phyloP scores from a whole-genome alignment of 2,113 vertebrate genomes.

The Marmota monax region DNA sequence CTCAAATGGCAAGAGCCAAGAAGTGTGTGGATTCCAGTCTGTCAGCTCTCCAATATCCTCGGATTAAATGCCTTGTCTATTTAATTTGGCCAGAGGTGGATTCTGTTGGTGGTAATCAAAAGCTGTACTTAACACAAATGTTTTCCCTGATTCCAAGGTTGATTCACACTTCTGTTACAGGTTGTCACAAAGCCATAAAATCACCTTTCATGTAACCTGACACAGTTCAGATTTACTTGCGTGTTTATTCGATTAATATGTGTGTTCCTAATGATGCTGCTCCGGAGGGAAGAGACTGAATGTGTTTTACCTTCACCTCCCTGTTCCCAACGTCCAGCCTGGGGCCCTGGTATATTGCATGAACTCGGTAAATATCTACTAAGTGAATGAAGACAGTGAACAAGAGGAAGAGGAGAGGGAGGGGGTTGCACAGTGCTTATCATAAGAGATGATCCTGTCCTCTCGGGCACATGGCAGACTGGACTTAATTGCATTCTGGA shows the following conservation, averaged over 20 bases:
- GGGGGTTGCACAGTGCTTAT: neutral
- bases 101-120: neutral
- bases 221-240: neutral
- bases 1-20: neutral
- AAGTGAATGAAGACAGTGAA: neutral
- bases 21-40: neutral
- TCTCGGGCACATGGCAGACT: neutral
- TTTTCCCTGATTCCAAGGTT: neutral
- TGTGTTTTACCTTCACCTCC: neutral
- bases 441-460: neutral
- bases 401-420: neutral
- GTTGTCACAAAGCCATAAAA: neutral
- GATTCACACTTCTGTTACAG: neutral
- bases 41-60: neutral
- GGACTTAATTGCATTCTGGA: neutral
- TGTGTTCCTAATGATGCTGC: neutral
- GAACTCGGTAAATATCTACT: neutral
- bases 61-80: neutral
- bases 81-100: slow-evolving; percentile 31
- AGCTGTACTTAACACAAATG: slow-evolving; percentile 4
- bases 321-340: neutral
- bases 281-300: neutral
- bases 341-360: neutral
- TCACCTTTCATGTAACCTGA: neutral
- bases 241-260: neutral